Percentiles rank a stretch among this genome's conserved stretches.
Conservation (phyloP, 2,888 invertebrate genomes). For the Spisula solida region DNA sequence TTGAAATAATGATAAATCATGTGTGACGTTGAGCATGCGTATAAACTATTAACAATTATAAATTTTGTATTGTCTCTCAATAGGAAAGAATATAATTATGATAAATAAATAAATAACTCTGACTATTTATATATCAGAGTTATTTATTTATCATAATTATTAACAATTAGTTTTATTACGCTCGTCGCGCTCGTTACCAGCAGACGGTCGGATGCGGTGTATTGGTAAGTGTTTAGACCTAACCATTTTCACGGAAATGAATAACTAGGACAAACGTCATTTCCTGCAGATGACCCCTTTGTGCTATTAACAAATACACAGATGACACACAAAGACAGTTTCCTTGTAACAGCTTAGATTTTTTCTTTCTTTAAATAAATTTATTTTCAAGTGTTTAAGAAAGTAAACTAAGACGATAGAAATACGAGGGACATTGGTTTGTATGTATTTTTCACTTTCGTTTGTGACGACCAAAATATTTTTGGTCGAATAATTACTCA, state of each 20-base stretch:
- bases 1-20: too few relatives aligned
- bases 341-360: constrained; percentile 7
- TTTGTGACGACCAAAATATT: neutral
- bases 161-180: too few relatives aligned
- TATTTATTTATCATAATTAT: too few relatives aligned
- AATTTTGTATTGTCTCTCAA: too few relatives aligned
- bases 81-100: too few relatives aligned
- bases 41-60: too few relatives aligned
- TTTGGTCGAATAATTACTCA: constrained; percentile 12
- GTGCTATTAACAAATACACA: constrained; percentile 43
- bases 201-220: neutral
- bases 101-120: too few relatives aligned
- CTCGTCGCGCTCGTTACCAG: too few relatives aligned
- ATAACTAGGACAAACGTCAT: constrained; percentile 64
- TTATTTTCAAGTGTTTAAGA: neutral
- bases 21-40: too few relatives aligned
- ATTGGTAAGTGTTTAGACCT: constrained; percentile 12
- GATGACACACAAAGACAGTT: constrained; percentile 44
- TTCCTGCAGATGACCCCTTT: constrained; percentile 63
- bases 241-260: constrained; percentile 40
- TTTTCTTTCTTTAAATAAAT: neutral
- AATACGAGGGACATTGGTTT: neutral
- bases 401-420: neutral
- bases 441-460: constrained; percentile 5
- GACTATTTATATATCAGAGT: too few relatives aligned